Percentiles rank a stretch among this genome's conserved stretches.
phyloP scores from a whole-genome alignment of 2,113 vertebrate species.

The Rhombomys opimus region DNA sequence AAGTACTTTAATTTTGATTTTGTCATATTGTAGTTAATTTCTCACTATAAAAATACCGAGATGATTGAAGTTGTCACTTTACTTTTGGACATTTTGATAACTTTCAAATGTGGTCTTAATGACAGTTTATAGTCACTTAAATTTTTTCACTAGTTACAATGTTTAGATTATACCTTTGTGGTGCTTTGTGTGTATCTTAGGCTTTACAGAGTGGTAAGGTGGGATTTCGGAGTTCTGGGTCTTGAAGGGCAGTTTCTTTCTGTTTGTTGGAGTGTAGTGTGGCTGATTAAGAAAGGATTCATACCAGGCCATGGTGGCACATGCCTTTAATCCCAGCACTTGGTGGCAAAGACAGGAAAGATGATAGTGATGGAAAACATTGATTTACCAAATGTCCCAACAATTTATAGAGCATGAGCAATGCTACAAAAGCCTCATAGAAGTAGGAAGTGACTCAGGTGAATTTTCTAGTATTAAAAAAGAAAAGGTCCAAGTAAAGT shows the following conservation, averaged over 20 bases:
- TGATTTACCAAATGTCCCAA: slow-evolving; percentile 7
- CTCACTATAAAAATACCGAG: slow-evolving; percentile 29
- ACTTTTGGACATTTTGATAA: background rate
- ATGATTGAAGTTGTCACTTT: slow-evolving; percentile 49
- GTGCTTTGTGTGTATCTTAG: background rate
- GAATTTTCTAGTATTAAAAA: background rate
- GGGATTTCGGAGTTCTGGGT: background rate
- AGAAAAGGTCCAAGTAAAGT: background rate
- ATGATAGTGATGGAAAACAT: background rate
- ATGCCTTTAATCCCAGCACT: background rate
- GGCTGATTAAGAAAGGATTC: background rate
- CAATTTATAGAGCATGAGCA: background rate
- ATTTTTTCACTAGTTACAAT: background rate
- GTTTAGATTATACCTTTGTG: background rate
- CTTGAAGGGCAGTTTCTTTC: background rate
- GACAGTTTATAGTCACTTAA: slow-evolving; percentile 34
- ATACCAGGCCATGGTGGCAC: background rate
- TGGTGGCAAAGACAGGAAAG: background rate
- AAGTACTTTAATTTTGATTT: background rate
- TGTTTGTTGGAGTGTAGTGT: background rate
- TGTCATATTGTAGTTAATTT: slow-evolving; percentile 24
- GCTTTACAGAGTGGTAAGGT: background rate
- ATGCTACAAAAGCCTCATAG: background rate
- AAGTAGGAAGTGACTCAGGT: background rate
- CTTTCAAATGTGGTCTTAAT: background rate